These are phyloP conservation scores for Pterostichus niger DNA, from an alignment of 2,888 invertebrate species.

Conservation along the genomic window DNA sequence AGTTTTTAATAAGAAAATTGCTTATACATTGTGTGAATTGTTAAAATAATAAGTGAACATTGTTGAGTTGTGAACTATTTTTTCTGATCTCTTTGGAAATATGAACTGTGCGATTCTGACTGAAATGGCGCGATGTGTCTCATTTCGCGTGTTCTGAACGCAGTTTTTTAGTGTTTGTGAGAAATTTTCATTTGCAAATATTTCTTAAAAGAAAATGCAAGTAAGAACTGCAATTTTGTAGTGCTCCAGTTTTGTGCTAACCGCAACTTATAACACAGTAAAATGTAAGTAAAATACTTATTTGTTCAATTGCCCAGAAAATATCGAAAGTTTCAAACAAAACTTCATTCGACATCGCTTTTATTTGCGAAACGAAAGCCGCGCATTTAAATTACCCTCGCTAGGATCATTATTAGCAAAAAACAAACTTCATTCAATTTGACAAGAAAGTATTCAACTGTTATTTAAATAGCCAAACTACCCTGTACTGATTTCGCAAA, in stretches of 20 bases:
- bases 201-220: slow-evolving; percentile 49
- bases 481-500: no score
- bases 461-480: no score
- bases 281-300: slow-evolving; percentile 52
- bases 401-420: neutral
- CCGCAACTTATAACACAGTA: slow-evolving; percentile 36
- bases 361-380: slow-evolving; percentile 25
- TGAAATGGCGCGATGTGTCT: neutral
- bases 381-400: neutral
- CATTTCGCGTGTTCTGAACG: slow-evolving; percentile 1
- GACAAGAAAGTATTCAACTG: no score
- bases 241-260: slow-evolving; percentile 55
- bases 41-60: slow-evolving; percentile 53
- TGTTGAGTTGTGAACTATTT: slow-evolving; percentile 55
- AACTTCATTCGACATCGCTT: slow-evolving; percentile 3
- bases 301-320: slow-evolving; percentile 41
- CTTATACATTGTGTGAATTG: slow-evolving; percentile 56
- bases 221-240: slow-evolving; percentile 49
- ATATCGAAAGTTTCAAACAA: slow-evolving; percentile 37
- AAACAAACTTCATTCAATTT: neutral
- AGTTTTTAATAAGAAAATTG: slow-evolving; percentile 58
- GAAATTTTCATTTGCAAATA: slow-evolving; percentile 11
- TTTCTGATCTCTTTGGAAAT: slow-evolving; percentile 12
- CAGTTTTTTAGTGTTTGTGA: slow-evolving; percentile 22
- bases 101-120: neutral